phyloP scores from a whole-genome alignment of 2,888 invertebrate genomes.

The Pheosia tremula region DNA sequence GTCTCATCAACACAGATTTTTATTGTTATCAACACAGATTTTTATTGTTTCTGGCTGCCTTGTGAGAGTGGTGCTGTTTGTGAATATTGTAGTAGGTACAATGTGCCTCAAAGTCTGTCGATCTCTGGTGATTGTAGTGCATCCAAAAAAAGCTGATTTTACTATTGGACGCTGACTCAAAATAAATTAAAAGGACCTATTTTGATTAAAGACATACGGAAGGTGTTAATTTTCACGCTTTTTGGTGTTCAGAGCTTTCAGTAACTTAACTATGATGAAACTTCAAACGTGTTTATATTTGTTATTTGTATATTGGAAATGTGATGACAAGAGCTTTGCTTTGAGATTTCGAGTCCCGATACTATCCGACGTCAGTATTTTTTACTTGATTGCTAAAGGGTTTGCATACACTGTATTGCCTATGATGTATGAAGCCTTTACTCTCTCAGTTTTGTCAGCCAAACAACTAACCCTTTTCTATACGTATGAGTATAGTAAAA shows the following conservation, averaged over 20 bases:
- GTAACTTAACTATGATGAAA: not conserved
- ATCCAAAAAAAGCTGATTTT: conserved; percentile 43
- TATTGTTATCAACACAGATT: conserved; percentile 40
- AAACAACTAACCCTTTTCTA: not conserved
- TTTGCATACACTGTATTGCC: too few relatives aligned
- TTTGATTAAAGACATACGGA: not conserved
- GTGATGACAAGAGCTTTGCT: too few relatives aligned
- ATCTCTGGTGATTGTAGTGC: conserved; percentile 27
- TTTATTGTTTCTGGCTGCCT: conserved; percentile 52
- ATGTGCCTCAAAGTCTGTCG: conserved; percentile 23
- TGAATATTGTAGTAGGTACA: conserved; percentile 37
- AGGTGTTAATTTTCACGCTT: conserved; percentile 25
- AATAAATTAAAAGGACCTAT: conserved; percentile 17
- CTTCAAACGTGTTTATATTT: not conserved
- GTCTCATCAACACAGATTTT: conserved; percentile 40
- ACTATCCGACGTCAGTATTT: too few relatives aligned
- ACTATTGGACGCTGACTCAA: conserved; percentile 34
- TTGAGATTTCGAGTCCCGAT: too few relatives aligned
- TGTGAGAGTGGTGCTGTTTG: conserved; percentile 43
- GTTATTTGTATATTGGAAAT: not conserved
- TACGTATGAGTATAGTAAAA: not conserved
- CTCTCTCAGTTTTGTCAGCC: not conserved
- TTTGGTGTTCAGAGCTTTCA: not conserved
- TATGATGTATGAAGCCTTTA: too few relatives aligned
- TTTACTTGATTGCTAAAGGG: too few relatives aligned